Evolutionary conservation across 2,888 invertebrate species (phyloP).

Genomic region (Melieria omissa): DNA sequence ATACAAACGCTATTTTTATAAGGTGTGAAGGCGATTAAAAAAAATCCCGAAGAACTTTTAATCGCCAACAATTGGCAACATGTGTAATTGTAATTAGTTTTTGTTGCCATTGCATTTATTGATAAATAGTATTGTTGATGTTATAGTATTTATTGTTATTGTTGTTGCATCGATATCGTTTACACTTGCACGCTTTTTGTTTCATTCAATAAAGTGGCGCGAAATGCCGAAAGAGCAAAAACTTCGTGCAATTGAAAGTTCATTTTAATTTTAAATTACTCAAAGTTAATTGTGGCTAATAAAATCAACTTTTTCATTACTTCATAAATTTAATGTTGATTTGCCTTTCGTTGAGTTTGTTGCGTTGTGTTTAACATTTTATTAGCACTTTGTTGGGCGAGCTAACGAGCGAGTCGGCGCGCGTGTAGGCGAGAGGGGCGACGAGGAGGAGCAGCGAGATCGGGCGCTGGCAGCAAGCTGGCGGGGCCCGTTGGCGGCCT

Average conservation of each 20-base stretch:
- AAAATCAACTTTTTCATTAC: neutral
- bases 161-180: neutral
- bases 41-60: neutral
- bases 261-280: neutral
- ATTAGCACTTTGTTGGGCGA: no score
- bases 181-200: neutral
- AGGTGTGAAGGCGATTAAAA: constrained; percentile 27
- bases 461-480: no score
- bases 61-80: no score
- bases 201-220: no score
- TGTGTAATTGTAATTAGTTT: no score
- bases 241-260: neutral
- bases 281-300: neutral
- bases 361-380: no score
- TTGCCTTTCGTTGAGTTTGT: neutral
- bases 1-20: neutral
- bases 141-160: neutral
- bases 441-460: no score
- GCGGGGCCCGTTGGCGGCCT: no score
- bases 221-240: neutral
- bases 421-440: neutral
- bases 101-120: no score
- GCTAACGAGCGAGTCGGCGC: no score
- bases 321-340: constrained; percentile 8
- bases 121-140: no score